phyloP scores from a whole-genome alignment of 2,888 invertebrate species.

The Caenorhabditis sulstoni region DNA sequence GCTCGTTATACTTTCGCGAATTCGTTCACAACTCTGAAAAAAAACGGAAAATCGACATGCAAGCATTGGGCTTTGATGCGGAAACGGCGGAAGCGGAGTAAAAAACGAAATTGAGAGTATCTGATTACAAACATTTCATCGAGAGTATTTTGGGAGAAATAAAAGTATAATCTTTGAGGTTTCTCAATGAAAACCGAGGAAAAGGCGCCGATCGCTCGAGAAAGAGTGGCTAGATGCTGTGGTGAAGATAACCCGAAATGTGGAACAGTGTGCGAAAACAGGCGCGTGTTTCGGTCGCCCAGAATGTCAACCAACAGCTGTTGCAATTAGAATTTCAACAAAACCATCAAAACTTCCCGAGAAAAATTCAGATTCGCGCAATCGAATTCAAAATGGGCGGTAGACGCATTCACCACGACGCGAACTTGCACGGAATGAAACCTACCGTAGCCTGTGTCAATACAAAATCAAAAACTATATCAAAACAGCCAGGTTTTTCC shows the following conservation, averaged over 20 bases:
- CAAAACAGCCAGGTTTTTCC: too few relatives aligned
- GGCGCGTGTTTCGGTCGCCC: slow-evolving; percentile 48
- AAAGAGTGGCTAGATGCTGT: slow-evolving; percentile 51
- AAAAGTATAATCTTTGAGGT: slow-evolving; percentile 48
- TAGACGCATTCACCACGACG: slow-evolving; percentile 10
- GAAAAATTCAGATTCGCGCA: slow-evolving; percentile 1
- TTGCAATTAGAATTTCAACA: slow-evolving; percentile 1
- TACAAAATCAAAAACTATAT: too few relatives aligned
- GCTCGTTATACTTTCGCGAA: slow-evolving; percentile 11
- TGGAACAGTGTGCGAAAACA: slow-evolving; percentile 58
- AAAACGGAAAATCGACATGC: slow-evolving; percentile 7
- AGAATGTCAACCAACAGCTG: slow-evolving; percentile 38
- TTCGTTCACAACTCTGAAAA: slow-evolving; percentile 48
- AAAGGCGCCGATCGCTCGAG: slow-evolving; percentile 20
- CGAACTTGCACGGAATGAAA: not conserved
- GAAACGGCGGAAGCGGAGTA: slow-evolving; percentile 13
- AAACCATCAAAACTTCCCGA: not conserved
- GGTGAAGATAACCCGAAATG: slow-evolving; percentile 55
- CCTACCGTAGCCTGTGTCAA: slow-evolving; percentile 16
- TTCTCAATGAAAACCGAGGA: slow-evolving; percentile 26
- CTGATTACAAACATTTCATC: slow-evolving; percentile 26
- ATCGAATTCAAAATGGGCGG: slow-evolving; percentile 30
- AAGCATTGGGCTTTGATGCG: slow-evolving; percentile 9
- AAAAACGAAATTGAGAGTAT: slow-evolving; percentile 19
- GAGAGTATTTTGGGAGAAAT: slow-evolving; percentile 1